Base-by-base conservation (phyloP, 2,797 vertebrate genomes). In the Sebastes trivittatus region DNA sequence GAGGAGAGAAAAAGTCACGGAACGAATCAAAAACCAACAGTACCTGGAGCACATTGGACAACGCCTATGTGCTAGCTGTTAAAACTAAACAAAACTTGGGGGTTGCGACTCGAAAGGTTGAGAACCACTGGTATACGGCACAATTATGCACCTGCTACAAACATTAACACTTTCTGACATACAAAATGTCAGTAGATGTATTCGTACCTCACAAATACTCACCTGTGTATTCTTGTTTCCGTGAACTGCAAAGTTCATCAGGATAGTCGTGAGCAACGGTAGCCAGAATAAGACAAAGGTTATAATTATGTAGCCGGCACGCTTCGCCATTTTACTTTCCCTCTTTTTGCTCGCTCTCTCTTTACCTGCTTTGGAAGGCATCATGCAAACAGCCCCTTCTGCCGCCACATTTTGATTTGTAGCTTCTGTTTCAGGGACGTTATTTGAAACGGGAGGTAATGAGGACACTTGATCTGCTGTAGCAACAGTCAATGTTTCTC, bases 221-320 rank as follows among this genome's bases (percentile, higher is more conserved):
- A 96, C 96, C 69, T 58, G 67, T 67, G 38, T 67, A 4, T 67
- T 77, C 11, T 72, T 90, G 77, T 88, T 87, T 60, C 65, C 60
- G 77, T 80, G 30, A 30, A 86, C 23, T 7, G 85, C 34, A 38
- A 86, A 78, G 72, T 95, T 95, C 61, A 91, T 14, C 32, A 96
- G 64, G 64, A 94, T 92, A 0, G 89, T 94, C 30, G 84, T 88
- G 58, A 96, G 94, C 64, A 97, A 49, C 0, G 95, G 96, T n/a
- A 94, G 85, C 95, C 95, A 96, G 82, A 95, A 95, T 5, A 96
- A 63, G 29, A 96, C 78, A 78, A 96, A 96, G 22, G 94, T 95
- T 23, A 95, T 22, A 20, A 96, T 95, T 3, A 96, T 96, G 82
- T 96, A 96, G 30, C 93, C 95, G 0, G 95, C 95, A 23, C 96